phyloP scores from a whole-genome alignment of 2,888 invertebrate genomes.

The Mesoligia furuncula region DNA sequence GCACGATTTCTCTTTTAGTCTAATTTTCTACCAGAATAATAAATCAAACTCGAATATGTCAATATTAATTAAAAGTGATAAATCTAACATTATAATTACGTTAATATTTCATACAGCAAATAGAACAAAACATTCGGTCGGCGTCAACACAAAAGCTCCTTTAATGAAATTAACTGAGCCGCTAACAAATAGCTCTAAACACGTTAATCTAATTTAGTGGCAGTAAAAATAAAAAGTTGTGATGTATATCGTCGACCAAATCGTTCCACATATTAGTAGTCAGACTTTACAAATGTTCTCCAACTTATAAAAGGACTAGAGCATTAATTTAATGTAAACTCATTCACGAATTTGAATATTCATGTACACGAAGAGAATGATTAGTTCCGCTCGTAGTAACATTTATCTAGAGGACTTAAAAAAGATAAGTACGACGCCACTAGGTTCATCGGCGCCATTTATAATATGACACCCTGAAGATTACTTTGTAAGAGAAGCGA shows the following conservation, averaged over 20 bases:
- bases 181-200: conserved; percentile 81
- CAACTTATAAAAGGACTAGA: conserved; percentile 70
- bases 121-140: conserved; percentile 62
- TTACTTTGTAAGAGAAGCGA: conserved; percentile 57
- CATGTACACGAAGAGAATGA: conserved; percentile 74
- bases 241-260: conserved; percentile 69
- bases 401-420: conserved; percentile 72
- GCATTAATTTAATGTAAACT: conserved; percentile 78
- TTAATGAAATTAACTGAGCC: conserved; percentile 83
- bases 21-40: conserved; percentile 28
- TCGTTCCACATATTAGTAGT: conserved; percentile 68
- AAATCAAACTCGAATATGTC: conserved; percentile 57
- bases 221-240: conserved; percentile 71
- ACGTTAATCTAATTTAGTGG: conserved; percentile 82
- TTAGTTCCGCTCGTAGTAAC: conserved; percentile 75
- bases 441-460: conserved; percentile 71
- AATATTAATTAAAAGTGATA: conserved; percentile 68
- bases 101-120: conserved; percentile 66
- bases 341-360: conserved; percentile 77
- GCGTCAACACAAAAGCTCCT: conserved; percentile 77
- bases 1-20: background rate
- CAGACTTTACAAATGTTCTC: conserved; percentile 73
- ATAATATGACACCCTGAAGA: conserved; percentile 64
- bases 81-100: conserved; percentile 66
- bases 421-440: conserved; percentile 69